Base-by-base conservation (phyloP, 2,888 invertebrate genomes). In the Meiosimyza decipiens region DNA sequence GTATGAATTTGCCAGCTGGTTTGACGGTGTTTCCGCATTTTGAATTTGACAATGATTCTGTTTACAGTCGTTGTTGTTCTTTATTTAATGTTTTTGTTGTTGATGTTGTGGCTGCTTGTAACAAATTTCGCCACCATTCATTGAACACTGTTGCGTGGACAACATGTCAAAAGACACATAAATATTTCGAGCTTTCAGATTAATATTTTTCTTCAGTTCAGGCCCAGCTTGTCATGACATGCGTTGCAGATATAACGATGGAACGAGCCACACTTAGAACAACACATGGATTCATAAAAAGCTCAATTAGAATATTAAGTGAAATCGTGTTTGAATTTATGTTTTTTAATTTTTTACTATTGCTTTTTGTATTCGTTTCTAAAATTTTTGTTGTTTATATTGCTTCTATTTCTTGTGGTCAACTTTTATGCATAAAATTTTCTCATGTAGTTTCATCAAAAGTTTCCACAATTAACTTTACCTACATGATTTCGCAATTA, bases 221-320 rank as follows among this genome's bases (percentile, higher is more conserved):
- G 47, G 16, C 6, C 40, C 16, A 16, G 40, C 33, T 62, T 62
- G 47, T 16, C n/a, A n/a, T n/a, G 60, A 11, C 60, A 62, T 40
- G 28, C 13, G 33, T 15, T 47, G 60, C 28, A 40, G 60, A 62
- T 62, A 62, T 47, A 62, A 62, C 6, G 33, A 47, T n/a, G n/a
- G 6, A 62, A 60, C 28, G 40, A 40, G 9, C 40, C 40, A 9
- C 40, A 40, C 9, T 40, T 18, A 62, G 47, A 3, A 62, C 15
- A 57, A 62, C 15, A 57, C 57, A 28, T 57, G 22, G 28, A 57
- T 57, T 28, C 22, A 62, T 18, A 4, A 5, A 49, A 50, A 59
- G 40, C 68, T 50, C 33, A 59, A 50, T 69, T 51, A n/a, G 68
- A 50, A 69, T 69, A 69, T 60, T 60, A 69, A 69, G 57, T 57